phyloP scores from a whole-genome alignment of 1,140 invertebrate species.

The Tribolium madens region DNA sequence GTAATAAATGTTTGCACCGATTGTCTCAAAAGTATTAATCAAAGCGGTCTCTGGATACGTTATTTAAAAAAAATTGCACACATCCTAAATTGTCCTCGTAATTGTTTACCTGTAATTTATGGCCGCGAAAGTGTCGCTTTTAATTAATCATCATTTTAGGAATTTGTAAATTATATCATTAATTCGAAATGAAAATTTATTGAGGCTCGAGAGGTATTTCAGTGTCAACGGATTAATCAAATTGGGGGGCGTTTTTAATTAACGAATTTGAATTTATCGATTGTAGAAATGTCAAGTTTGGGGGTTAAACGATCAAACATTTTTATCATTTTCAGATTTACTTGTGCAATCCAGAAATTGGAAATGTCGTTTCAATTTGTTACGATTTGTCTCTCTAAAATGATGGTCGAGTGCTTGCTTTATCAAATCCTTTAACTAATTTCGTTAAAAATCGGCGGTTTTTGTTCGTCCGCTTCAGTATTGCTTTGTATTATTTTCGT shows the following conservation, averaged over 20 bases:
- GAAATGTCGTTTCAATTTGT: too few relatives aligned
- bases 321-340: too few relatives aligned
- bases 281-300: neutral
- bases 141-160: conserved; percentile 24
- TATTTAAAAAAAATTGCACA: neutral
- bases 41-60: neutral
- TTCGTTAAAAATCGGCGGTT: too few relatives aligned
- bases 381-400: too few relatives aligned
- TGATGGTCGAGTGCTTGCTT: too few relatives aligned
- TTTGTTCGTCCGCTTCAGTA: too few relatives aligned
- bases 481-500: conserved; percentile 19
- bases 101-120: conserved; percentile 12
- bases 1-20: conserved; percentile 30
- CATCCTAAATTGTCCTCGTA: neutral
- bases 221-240: conserved; percentile 17
- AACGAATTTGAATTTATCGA: conserved; percentile 19
- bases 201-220: neutral
- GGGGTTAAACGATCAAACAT: too few relatives aligned
- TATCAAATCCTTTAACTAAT: too few relatives aligned
- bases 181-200: conserved; percentile 17
- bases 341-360: too few relatives aligned
- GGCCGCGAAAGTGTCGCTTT: neutral
- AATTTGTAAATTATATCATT: conserved; percentile 28
- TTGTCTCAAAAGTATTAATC: conserved; percentile 39
- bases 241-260: conserved; percentile 13